Percentiles rank a stretch among this genome's conserved stretches.
phyloP scores from a whole-genome alignment of 1,140 invertebrate genomes.

The Sitobion miscanthi region DNA sequence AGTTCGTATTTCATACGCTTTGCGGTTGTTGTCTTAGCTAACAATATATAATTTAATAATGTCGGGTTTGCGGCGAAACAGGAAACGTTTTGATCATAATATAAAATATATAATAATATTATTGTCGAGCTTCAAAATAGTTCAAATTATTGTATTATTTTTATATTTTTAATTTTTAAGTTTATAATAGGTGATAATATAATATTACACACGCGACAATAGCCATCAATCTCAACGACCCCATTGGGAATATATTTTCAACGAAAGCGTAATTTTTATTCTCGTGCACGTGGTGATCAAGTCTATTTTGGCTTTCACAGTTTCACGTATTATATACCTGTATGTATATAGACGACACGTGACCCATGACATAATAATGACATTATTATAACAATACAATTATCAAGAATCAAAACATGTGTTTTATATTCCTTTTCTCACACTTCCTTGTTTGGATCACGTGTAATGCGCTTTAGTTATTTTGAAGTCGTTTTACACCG shows the following conservation, averaged over 20 bases:
- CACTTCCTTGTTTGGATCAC: no score
- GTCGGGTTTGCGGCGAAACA: not conserved
- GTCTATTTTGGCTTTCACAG: not conserved
- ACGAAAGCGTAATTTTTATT: not conserved
- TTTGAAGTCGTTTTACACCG: not conserved
- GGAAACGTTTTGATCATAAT: not conserved
- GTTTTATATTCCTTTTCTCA: no score
- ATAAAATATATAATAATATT: not conserved
- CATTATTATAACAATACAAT: no score
- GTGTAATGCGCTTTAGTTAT: not conserved
- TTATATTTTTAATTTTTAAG: not conserved
- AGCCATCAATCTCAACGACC: not conserved
- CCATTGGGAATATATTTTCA: not conserved
- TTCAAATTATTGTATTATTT: not conserved
- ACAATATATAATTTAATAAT: not conserved
- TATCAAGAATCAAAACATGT: no score
- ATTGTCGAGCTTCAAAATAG: not conserved
- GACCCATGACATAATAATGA: no score
- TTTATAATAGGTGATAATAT: no score
- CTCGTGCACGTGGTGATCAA: not conserved
- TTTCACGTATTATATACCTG: no score
- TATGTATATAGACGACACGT: not conserved
- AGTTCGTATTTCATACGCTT: not conserved
- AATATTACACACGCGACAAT: not conserved
- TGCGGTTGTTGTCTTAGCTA: not conserved